These are phyloP conservation scores for Aphelenchoides besseyi DNA, from an alignment of 1,140 invertebrate genomes.

Conservation along the genomic window DNA sequence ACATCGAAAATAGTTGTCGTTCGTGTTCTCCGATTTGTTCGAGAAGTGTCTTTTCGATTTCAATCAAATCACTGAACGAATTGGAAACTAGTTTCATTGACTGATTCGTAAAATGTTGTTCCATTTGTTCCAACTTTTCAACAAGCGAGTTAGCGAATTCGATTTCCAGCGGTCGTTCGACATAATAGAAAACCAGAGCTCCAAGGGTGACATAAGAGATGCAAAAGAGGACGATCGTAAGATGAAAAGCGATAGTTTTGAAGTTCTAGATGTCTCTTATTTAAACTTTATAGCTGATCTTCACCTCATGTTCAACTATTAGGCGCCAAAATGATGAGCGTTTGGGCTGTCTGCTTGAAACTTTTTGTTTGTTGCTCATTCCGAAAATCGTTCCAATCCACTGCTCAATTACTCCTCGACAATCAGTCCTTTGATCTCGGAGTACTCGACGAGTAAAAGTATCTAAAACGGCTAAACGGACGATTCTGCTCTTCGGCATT, in stretches of 20 bases:
- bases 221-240: constrained; percentile 31
- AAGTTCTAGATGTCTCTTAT: too few species aligned
- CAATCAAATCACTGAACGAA: neutral
- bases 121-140: neutral
- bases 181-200: constrained; percentile 28
- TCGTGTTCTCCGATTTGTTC: constrained; percentile 31
- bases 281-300: too few species aligned
- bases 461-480: too few species aligned
- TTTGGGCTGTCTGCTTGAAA: neutral
- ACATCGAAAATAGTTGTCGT: constrained; percentile 24
- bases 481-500: too few species aligned
- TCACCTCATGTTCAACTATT: neutral
- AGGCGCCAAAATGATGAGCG: neutral
- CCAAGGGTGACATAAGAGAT: constrained; percentile 30
- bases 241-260: constrained; percentile 20
- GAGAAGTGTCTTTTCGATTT: neutral
- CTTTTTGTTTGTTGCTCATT: too few species aligned
- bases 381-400: too few species aligned
- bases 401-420: too few species aligned
- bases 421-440: too few species aligned
- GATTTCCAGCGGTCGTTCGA: constrained; percentile 30
- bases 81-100: neutral
- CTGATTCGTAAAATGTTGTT: constrained; percentile 13
- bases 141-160: neutral
- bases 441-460: too few species aligned